A percentile compares a stretch with the other conserved stretches of the same genome.
Evolutionary conservation across 2,113 vertebrate species (phyloP).

Genomic region (Strix uralensis): DNA sequence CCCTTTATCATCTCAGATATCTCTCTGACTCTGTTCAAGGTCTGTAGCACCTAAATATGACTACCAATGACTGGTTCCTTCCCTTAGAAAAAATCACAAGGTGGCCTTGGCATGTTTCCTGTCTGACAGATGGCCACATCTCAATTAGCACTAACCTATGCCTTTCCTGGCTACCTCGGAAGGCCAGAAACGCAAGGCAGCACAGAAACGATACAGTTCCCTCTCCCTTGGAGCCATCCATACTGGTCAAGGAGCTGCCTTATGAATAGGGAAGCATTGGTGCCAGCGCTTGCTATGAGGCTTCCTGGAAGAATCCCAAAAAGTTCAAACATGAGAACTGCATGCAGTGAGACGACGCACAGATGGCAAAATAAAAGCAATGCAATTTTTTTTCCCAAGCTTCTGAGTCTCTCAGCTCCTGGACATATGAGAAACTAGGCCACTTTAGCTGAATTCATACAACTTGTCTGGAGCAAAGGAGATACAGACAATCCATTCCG

Average conservation of each 20-base stretch:
- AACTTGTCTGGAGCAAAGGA: not conserved
- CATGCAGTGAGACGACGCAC: not conserved
- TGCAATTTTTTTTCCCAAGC: not conserved
- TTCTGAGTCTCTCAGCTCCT: not conserved
- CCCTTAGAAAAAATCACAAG: not conserved
- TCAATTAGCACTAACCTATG: not conserved
- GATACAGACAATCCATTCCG: not conserved
- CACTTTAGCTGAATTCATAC: not conserved
- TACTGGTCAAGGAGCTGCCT: not conserved
- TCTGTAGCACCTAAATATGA: not conserved
- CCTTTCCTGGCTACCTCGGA: not conserved
- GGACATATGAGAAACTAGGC: not conserved
- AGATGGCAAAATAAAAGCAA: slow-evolving; percentile 40
- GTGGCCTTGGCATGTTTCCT: not conserved
- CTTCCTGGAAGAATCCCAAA: not conserved
- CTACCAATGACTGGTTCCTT: not conserved
- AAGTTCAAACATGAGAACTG: not conserved
- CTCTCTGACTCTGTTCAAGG: not conserved
- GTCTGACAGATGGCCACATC: slow-evolving; percentile 36
- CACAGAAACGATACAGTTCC: not conserved
- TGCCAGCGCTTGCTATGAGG: not conserved
- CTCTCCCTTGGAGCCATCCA: not conserved
- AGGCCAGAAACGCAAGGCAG: not conserved
- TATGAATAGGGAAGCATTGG: not conserved
- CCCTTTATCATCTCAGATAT: not conserved